Conservation (phyloP, 2,888 invertebrate genomes). For the Caenorhabditis doughertyi region DNA sequence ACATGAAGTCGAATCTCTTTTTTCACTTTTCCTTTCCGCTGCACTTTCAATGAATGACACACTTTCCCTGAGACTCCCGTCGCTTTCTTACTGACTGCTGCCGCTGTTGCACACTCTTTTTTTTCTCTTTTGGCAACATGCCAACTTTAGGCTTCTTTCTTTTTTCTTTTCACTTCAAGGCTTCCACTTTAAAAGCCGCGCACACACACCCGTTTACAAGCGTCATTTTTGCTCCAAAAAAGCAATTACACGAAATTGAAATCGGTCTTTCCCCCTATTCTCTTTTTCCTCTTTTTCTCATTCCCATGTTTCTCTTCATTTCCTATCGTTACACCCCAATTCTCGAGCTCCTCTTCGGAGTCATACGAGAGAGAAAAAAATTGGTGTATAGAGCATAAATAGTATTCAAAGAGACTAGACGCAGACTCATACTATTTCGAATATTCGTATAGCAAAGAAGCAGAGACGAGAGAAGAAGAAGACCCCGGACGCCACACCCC, state of each 20-base stretch:
- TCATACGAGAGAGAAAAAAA: background rate
- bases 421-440: slow-evolving; percentile 40
- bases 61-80: slow-evolving; percentile 7
- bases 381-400: background rate
- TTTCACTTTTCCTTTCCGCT: slow-evolving; percentile 36
- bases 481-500: slow-evolving; percentile 12
- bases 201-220: slow-evolving; percentile 6
- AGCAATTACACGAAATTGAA: slow-evolving; percentile 63
- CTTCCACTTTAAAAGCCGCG: slow-evolving; percentile 4
- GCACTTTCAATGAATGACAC: slow-evolving; percentile 48
- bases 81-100: background rate
- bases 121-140: slow-evolving; percentile 14
- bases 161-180: background rate
- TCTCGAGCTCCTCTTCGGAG: slow-evolving; percentile 12
- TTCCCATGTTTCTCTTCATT: background rate
- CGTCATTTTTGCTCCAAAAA: slow-evolving; percentile 60
- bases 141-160: background rate
- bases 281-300: background rate
- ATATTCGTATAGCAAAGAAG: slow-evolving; percentile 55
- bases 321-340: background rate
- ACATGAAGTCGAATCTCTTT: slow-evolving; percentile 1
- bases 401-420: background rate
- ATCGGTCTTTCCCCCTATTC: slow-evolving; percentile 34
- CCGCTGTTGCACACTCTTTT: background rate
- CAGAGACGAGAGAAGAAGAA: slow-evolving; percentile 19